Conservation (phyloP, 1,140 invertebrate genomes). For the Alviniconcha marisindica region DNA sequence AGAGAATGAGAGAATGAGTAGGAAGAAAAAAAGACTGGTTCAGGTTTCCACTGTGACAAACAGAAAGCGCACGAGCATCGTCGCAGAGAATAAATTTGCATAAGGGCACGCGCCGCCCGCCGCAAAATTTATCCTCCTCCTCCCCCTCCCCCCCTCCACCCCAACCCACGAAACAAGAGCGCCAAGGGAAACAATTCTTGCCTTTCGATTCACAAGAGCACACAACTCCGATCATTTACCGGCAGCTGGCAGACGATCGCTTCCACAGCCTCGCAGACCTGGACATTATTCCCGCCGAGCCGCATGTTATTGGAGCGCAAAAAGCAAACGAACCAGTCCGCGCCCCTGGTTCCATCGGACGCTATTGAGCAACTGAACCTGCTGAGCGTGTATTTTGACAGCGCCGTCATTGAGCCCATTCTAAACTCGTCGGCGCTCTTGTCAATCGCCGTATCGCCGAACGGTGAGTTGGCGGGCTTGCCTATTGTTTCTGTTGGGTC, state of each 20-base stretch:
- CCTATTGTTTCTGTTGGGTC: too few species aligned
- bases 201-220: background rate
- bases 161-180: background rate
- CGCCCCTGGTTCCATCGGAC: background rate
- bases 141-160: too few species aligned
- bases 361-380: background rate
- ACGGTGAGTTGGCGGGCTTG: too few species aligned
- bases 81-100: conserved; percentile 12
- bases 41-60: background rate
- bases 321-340: background rate
- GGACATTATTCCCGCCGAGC: background rate
- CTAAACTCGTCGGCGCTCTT: background rate
- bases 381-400: background rate
- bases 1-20: too few species aligned
- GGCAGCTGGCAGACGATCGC: background rate
- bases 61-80: background rate
- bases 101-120: background rate
- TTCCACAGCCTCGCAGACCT: background rate
- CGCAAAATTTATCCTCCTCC: background rate
- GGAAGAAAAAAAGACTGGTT: background rate
- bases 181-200: background rate
- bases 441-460: too few species aligned
- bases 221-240: background rate
- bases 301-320: background rate
- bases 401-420: background rate